Conservation (phyloP, 1,140 invertebrate species). For the Listronotus bonariensis region DNA sequence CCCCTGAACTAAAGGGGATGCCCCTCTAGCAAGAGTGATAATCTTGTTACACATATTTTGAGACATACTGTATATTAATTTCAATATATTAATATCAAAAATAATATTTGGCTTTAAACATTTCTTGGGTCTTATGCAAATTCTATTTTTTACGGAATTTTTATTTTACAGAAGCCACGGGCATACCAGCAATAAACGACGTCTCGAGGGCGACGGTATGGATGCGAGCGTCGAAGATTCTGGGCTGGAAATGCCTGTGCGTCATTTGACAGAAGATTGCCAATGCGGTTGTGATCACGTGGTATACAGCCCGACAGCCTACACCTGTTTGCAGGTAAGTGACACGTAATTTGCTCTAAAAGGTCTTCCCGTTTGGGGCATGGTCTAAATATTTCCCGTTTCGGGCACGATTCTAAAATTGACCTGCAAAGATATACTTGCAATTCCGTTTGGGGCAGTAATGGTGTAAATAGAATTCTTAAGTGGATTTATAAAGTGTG, state of each 20-base stretch:
- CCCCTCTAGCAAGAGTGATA: too few species aligned
- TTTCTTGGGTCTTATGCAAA: neutral
- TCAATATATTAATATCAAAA: too few species aligned
- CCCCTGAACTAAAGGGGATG: too few species aligned
- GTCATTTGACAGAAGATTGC: slow-evolving; percentile 46
- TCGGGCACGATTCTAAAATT: too few species aligned
- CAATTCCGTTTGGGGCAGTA: too few species aligned
- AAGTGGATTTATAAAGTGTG: too few species aligned
- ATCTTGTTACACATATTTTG: too few species aligned
- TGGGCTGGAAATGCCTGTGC: slow-evolving; percentile 44
- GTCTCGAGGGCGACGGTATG: slow-evolving; percentile 52
- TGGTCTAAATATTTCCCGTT: too few species aligned
- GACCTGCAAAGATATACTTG: too few species aligned
- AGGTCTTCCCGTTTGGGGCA: too few species aligned
- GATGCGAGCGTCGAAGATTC: slow-evolving; percentile 53
- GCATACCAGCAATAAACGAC: slow-evolving; percentile 36
- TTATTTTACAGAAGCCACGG: slow-evolving; percentile 22
- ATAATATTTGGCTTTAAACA: neutral
- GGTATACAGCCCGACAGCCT: slow-evolving; percentile 49
- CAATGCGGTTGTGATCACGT: slow-evolving; percentile 53
- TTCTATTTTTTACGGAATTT: neutral
- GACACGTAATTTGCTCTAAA: neutral
- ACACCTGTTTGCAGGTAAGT: slow-evolving; percentile 52
- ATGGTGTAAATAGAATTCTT: too few species aligned
- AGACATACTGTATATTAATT: too few species aligned